Evolutionary conservation across 1,140 invertebrate species (phyloP).

Genomic region (Ips nitidus): DNA sequence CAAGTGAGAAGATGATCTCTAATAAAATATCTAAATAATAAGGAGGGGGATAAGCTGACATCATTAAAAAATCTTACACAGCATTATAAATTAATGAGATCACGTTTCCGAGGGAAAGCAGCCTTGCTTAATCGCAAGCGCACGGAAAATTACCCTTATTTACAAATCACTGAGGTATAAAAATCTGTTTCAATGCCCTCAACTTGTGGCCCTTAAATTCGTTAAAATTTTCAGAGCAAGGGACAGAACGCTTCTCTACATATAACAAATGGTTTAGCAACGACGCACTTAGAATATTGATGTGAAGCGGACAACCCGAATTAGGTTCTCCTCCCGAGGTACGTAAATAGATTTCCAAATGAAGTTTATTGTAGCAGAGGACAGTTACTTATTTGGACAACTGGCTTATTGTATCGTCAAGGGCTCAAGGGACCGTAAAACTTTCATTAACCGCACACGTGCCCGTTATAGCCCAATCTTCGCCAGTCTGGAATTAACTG

Average conservation of each 20-base stretch:
- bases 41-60: neutral
- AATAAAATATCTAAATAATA: too few relatives aligned
- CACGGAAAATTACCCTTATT: conserved; percentile 10
- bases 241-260: conserved; percentile 2
- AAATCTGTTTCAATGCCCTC: conserved; percentile 1
- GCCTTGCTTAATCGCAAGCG: conserved; percentile 2
- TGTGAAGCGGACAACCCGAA: neutral
- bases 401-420: too few relatives aligned
- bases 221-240: neutral
- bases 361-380: neutral
- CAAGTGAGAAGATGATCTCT: too few relatives aligned
- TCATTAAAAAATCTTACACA: conserved; percentile 2
- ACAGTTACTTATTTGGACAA: too few relatives aligned
- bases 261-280: conserved; percentile 3
- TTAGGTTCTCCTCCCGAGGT: neutral
- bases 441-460: too few relatives aligned
- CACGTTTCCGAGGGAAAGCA: neutral
- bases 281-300: neutral
- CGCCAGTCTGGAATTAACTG: neutral
- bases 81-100: neutral
- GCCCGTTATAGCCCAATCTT: neutral
- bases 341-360: conserved; percentile 8
- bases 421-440: too few relatives aligned
- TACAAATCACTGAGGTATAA: conserved; percentile 10
- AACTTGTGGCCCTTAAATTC: neutral